Conservation (phyloP, 2,113 vertebrate species). For the Oreochromis tanganicae region DNA sequence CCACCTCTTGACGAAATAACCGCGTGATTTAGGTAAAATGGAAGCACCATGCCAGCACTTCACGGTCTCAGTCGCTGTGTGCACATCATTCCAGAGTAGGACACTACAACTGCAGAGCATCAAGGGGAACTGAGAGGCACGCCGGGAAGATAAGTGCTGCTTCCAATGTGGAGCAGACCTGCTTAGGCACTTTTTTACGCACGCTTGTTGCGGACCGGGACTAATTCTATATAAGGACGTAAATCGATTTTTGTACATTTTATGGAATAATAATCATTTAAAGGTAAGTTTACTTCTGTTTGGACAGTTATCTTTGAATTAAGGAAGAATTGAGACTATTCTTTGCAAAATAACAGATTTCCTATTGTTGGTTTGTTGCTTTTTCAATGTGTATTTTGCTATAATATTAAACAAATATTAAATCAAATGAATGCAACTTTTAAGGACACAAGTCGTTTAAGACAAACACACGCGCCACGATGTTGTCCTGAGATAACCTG, state of each 20-base stretch:
- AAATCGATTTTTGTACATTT: slow-evolving; percentile 6
- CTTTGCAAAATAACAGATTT: background rate
- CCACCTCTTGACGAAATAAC: slow-evolving; percentile 91
- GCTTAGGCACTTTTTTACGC: slow-evolving; percentile 16
- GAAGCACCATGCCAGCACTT: slow-evolving; percentile 76
- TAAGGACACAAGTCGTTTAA: background rate
- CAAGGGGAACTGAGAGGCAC: background rate
- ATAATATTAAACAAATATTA: background rate
- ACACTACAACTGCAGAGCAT: slow-evolving; percentile 32
- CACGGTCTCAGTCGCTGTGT: slow-evolving; percentile 58
- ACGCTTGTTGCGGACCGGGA: slow-evolving; percentile 50
- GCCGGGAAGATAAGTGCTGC: slow-evolving; percentile 7
- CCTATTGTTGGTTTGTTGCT: background rate
- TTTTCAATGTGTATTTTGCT: background rate
- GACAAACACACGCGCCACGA: background rate
- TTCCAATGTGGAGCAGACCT: slow-evolving; percentile 25
- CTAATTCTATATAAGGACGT: slow-evolving; percentile 43
- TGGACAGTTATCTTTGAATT: background rate
- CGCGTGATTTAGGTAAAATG: slow-evolving; percentile 84
- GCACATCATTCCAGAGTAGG: slow-evolving; percentile 55
- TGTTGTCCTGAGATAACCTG: slow-evolving; percentile 48
- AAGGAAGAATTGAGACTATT: background rate
- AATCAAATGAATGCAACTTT: background rate
- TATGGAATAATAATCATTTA: slow-evolving; percentile 61
- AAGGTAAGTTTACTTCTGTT: slow-evolving; percentile 42